Base-by-base conservation (phyloP, 1,140 invertebrate species). In the Microplitis mediator region DNA sequence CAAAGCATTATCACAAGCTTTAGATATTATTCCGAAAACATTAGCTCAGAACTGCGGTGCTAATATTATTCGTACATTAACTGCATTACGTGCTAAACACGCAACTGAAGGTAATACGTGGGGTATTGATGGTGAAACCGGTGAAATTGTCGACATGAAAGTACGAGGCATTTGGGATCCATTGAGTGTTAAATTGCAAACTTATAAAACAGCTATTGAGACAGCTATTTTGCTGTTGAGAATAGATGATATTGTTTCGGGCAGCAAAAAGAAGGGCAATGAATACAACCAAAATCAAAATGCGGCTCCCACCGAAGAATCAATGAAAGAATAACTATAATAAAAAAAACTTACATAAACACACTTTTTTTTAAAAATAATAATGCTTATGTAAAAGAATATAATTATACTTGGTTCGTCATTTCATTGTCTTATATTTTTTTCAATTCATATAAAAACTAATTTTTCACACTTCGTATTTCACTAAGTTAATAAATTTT, bases 231-330 rank as follows among this genome's bases (percentile, higher is more conserved):
- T 99, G 39, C 87, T 99, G 35, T 87, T 99, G 72, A 91, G 98
- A 83, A 99, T 99, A 83, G 98, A 99, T 87, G 98, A 99, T 83
- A 99, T 99, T 83, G 97, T 99, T 0, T 98, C 97, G 3, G 98
- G 98, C 54, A 95, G 93, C 23, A 99, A 99, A 89, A 99, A 98
- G 88, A 93, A 91, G 82, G 88, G 89, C 69, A 89, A 89, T 71
- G 91, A 91, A 66, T 88, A 90, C 13, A 80, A 84, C 9, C 80
- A 81, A 74, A 75, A 81, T 14, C 65, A 54, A n/a, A 77, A 80
- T 0, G 69, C 83, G 85, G 35, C 78, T 79, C 32, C 81, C 31
- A 84, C 86, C 78, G 79, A 89, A 83, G 81, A 86, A 73, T 85
- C 85, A 9, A 83, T 86, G 80, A 86, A 85, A 65, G 85, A 87